phyloP scores from a whole-genome alignment of 2,113 vertebrate species.

The Cyrtonyx montezumae region DNA sequence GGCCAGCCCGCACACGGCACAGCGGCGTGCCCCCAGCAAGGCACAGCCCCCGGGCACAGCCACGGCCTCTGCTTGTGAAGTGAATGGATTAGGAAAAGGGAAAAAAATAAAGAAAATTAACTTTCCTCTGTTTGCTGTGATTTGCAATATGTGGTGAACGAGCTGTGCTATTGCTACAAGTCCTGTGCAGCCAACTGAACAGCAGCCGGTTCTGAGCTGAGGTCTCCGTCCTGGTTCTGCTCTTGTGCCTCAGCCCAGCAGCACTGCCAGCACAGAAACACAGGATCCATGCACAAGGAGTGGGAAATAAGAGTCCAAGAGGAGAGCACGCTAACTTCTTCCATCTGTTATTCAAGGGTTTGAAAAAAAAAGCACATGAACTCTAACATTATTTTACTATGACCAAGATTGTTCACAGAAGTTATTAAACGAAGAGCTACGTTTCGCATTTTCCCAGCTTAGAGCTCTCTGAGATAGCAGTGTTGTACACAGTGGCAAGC shows the following conservation, averaged over 20 bases:
- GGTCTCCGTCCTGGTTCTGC: neutral
- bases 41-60: neutral
- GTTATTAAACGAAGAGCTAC: neutral
- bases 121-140: neutral
- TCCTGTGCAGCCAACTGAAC: neutral
- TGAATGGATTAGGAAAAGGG: neutral
- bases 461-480: neutral
- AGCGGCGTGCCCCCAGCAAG: neutral
- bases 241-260: neutral
- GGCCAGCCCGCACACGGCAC: conserved; percentile 14
- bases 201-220: neutral
- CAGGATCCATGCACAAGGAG: neutral
- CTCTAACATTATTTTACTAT: neutral
- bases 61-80: neutral
- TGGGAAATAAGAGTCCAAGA: neutral
- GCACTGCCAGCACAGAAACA: neutral
- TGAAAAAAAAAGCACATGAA: neutral
- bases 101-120: neutral
- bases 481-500: neutral
- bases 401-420: neutral
- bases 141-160: neutral
- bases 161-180: neutral
- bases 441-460: neutral
- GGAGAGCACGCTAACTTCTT: neutral
- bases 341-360: neutral